Evolutionary conservation across 2,113 vertebrate species (phyloP).

Genomic region (Acinonyx jubatus): DNA sequence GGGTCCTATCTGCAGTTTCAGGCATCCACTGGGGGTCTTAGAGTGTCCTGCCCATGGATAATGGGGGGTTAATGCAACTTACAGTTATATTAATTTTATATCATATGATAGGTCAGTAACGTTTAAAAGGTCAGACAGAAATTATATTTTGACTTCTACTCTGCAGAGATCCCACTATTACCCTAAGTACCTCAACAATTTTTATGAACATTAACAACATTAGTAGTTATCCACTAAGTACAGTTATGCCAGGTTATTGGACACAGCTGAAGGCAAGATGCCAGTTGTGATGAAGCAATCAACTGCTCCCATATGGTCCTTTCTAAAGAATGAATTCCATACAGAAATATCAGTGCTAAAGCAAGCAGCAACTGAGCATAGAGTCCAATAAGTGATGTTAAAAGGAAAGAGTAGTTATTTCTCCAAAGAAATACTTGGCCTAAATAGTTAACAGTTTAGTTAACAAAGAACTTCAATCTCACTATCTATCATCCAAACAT

Average conservation of each 20-base stretch:
- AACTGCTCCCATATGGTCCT: slow-evolving; percentile 48
- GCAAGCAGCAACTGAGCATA: not conserved
- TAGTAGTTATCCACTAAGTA: slow-evolving; percentile 50
- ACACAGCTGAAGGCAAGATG: slow-evolving; percentile 49
- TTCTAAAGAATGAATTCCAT: not conserved
- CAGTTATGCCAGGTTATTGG: slow-evolving; percentile 47
- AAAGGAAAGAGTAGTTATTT: not conserved
- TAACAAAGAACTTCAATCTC: not conserved
- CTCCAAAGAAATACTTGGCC: not conserved
- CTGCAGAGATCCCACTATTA: slow-evolving; percentile 52
- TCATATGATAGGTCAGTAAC: not conserved
- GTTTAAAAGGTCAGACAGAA: slow-evolving; percentile 55
- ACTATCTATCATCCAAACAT: not conserved
- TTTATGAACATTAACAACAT: slow-evolving; percentile 59
- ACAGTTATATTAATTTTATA: slow-evolving; percentile 32
- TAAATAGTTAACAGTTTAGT: not conserved
- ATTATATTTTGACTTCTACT: slow-evolving; percentile 30
- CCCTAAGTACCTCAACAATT: slow-evolving; percentile 60
- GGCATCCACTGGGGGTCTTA: not conserved
- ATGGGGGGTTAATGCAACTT: not conserved
- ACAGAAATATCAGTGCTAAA: not conserved
- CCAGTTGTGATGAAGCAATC: slow-evolving; percentile 52
- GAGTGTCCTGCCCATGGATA: not conserved
- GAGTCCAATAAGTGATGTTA: not conserved
- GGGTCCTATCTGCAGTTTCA: not conserved